Evolutionary conservation across 2,113 vertebrate species (phyloP).

Genomic region (Ciconia stormi): DNA sequence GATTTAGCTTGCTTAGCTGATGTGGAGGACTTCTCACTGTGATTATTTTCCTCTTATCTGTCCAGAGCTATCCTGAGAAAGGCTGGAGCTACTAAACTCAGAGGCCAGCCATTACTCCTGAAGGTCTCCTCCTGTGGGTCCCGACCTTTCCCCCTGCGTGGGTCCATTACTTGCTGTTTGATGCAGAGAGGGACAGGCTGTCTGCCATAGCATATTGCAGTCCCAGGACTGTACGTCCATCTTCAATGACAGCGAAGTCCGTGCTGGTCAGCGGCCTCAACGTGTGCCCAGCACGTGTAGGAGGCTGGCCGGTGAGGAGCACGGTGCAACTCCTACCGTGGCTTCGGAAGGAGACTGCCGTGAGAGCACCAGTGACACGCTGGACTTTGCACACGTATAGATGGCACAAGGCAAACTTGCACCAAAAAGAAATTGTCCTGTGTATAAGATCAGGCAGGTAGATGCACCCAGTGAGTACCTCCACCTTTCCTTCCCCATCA

Average conservation of each 20-base stretch:
- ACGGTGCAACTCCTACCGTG: fast-evolving
- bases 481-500: neutral
- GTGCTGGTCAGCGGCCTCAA: neutral
- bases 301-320: neutral
- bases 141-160: neutral
- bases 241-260: neutral
- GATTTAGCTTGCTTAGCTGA: neutral
- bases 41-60: neutral
- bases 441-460: neutral
- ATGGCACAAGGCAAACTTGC: no score
- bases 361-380: neutral
- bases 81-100: neutral
- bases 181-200: neutral
- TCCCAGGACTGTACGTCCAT: neutral
- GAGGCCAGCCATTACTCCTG: neutral
- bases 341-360: neutral
- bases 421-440: neutral
- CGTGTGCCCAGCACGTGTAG: fast-evolving
- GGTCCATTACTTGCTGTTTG: neutral
- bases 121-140: neutral
- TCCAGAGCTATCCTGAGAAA: neutral
- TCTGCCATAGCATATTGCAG: neutral
- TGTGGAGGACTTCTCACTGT: neutral
- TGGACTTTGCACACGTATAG: no score
- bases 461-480: neutral